Conservation (phyloP, 2,888 invertebrate genomes). For the Chironomus riparius region DNA sequence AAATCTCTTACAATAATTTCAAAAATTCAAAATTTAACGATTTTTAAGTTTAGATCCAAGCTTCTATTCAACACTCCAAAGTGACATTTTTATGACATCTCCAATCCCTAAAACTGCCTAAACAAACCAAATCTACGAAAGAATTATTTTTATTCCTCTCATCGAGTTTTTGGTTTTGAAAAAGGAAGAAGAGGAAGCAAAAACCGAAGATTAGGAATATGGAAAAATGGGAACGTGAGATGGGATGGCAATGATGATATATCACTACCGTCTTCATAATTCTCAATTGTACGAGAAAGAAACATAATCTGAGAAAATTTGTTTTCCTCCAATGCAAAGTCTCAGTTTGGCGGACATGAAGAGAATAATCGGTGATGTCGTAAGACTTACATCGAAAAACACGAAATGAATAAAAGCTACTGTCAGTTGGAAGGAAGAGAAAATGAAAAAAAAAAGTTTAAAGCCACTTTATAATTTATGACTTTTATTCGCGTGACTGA, state of each 20-base stretch:
- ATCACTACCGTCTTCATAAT: background rate
- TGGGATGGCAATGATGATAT: background rate
- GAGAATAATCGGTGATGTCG: background rate
- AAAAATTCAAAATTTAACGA: too few species aligned
- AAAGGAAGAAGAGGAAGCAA: background rate
- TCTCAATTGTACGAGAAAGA: background rate
- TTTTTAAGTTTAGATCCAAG: too few species aligned
- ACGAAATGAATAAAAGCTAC: background rate
- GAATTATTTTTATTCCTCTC: background rate
- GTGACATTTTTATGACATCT: too few species aligned
- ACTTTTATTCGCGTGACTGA: background rate
- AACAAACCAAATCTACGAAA: too few species aligned
- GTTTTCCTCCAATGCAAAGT: background rate
- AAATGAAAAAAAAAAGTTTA: background rate
- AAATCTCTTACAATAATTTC: too few species aligned
- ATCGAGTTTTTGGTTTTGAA: background rate
- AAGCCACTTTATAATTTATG: constrained; percentile 8
- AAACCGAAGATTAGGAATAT: background rate
- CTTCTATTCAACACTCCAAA: too few species aligned
- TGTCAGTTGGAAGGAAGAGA: background rate
- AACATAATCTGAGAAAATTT: constrained; percentile 2
- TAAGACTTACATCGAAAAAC: background rate
- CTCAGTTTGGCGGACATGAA: background rate
- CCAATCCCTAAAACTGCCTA: too few species aligned
- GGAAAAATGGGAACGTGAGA: background rate